Percentiles rank a stretch among this genome's conserved stretches.
These are phyloP conservation scores for Eustalomyia histrio DNA, from an alignment of 2,888 invertebrate genomes.

Conservation along the genomic window DNA sequence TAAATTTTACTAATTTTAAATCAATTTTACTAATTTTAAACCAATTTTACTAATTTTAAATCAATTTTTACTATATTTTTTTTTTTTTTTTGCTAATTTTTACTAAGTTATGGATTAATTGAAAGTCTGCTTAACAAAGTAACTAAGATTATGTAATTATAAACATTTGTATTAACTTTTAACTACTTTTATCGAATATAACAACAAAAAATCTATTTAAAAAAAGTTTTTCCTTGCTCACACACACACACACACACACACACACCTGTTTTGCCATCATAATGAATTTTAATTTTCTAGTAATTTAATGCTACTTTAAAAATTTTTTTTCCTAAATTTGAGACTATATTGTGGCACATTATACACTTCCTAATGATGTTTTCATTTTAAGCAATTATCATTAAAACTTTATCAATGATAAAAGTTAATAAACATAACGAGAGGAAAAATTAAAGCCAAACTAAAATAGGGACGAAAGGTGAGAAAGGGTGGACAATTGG, in stretches of 20 bases:
- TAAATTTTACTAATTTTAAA: too few relatives aligned
- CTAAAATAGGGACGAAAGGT: not conserved
- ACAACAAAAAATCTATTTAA: not conserved
- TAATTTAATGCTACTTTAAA: conserved; percentile 40
- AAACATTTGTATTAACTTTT: too few relatives aligned
- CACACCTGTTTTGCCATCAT: not conserved
- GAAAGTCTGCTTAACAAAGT: too few relatives aligned
- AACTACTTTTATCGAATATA: not conserved
- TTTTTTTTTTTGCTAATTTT: too few relatives aligned
- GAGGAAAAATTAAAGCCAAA: not conserved
- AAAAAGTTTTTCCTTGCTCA: not conserved
- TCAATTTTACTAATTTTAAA: too few relatives aligned
- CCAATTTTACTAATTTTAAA: too few relatives aligned
- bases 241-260: too few relatives aligned
- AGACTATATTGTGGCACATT: conserved; percentile 20
- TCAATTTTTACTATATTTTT: too few relatives aligned
- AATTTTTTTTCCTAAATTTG: conserved; percentile 26
- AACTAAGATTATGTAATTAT: too few relatives aligned
- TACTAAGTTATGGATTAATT: too few relatives aligned
- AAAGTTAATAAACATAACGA: conserved; percentile 35
- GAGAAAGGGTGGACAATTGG: not conserved
- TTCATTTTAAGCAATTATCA: conserved; percentile 44
- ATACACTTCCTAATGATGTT: conserved; percentile 38
- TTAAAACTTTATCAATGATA: conserved; percentile 46
- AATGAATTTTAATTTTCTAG: conserved; percentile 17